Evolutionary conservation across 2,888 invertebrate species (phyloP), one percentile per base, ranked within the genome.

Genomic region (Stenotaenia linearis): DNA sequence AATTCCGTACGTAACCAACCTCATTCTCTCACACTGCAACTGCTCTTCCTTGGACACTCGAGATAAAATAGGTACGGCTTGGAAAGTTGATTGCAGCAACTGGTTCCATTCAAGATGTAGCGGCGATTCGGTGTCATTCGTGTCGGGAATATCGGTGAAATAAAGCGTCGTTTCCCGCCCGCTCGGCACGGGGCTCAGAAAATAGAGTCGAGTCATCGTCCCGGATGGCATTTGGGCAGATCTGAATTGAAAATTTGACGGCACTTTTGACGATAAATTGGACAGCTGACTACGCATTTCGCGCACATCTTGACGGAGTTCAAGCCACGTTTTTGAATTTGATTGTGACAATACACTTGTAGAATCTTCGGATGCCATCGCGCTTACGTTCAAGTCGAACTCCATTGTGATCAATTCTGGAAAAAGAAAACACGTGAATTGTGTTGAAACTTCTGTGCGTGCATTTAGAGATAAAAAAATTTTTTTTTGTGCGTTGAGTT

Each of bases 121-220:
- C 2, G 21, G 25, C 0, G 32, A 18, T 18, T 78, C 78, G 5
- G 15, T 1, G 18, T 50, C 7, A 15, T 1, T 23, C 25, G 25
- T 28, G 9, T 78, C 78, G 82, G 80, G n/a, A 80, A 97, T 90
- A 86, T 97, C 96, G 0, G 93, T 92, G 84, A 92, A 96, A 0
- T 96, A 88, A 12, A 97, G 87, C 0, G 96, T 96, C 1, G 94
- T 94, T 86, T 97, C 96, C 91, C 95, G 93, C 18, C 93, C 93
- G 84, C 93, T 94, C 78, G 92, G 92, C 0, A 94, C 94, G 25
- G 93, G 93, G 83, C 95, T 92, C 81, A 97, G 89, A 86, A 96
- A 97, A 86, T 97, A 97, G 84, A 97, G 91, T 84, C 96, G 90
- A 12, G 91, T 93, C 83, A 82, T 81, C 9, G 78, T 76, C 6